A percentile compares a stretch with the other conserved stretches of the same genome.
phyloP scores from a whole-genome alignment of 2,888 invertebrate species.

The Pelosia muscerda region DNA sequence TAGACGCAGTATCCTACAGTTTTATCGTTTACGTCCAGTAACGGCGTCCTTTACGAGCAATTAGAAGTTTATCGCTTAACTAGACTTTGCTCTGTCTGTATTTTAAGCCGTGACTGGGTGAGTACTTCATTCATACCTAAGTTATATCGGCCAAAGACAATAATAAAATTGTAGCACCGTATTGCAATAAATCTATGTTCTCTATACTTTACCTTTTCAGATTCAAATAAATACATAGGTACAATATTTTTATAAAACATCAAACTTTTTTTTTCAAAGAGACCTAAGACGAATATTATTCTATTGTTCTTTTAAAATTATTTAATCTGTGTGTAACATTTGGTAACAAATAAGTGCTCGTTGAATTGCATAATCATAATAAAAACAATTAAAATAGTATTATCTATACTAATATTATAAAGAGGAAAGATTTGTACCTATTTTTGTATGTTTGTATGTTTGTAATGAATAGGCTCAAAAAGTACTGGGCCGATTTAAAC shows the following conservation, averaged over 20 bases:
- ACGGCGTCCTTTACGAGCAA: constrained; percentile 49
- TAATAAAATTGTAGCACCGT: not conserved
- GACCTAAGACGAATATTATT: not conserved
- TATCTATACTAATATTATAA: no score
- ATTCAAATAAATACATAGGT: no score
- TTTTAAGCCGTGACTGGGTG: constrained; percentile 22
- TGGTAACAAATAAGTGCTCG: constrained; percentile 1
- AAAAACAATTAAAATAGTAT: constrained; percentile 2
- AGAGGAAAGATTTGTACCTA: no score
- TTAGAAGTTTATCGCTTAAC: constrained; percentile 58
- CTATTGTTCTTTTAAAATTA: not conserved
- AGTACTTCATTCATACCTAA: not conserved
- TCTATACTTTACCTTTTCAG: no score
- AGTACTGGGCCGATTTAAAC: no score
- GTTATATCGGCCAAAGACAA: not conserved
- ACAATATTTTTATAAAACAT: no score
- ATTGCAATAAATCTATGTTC: not conserved
- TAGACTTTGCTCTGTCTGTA: constrained; percentile 25
- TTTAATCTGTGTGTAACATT: not conserved
- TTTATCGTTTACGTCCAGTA: constrained; percentile 42
- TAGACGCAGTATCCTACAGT: constrained; percentile 34
- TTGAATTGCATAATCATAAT: not conserved
- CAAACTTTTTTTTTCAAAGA: not conserved
- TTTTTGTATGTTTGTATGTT: no score
- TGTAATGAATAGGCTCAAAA: no score